These are phyloP conservation scores for Yponomeuta malinellus DNA, from an alignment of 2,888 invertebrate species.

Conservation along the genomic window DNA sequence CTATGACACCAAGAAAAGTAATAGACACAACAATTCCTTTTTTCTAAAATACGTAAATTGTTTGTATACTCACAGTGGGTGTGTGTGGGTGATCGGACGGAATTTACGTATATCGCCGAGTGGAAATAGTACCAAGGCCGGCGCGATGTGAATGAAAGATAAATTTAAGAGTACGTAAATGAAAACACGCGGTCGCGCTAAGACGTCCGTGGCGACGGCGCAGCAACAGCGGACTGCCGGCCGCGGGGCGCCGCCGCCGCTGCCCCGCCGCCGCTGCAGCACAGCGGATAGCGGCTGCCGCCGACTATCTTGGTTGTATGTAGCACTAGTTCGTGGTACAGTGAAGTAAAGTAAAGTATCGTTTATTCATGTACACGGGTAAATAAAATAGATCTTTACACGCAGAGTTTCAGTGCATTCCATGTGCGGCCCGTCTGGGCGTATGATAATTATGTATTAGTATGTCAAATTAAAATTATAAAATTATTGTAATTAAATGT, in stretches of 20 bases:
- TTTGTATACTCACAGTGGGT: slow-evolving; percentile 43
- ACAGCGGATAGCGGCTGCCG: neutral
- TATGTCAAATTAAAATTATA: too few relatives aligned
- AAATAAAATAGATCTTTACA: too few relatives aligned
- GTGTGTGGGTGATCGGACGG: slow-evolving; percentile 26
- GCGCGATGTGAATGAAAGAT: slow-evolving; percentile 23
- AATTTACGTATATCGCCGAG: slow-evolving; percentile 33
- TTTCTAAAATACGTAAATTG: neutral
- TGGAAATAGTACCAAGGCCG: slow-evolving; percentile 56
- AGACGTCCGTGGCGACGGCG: neutral
- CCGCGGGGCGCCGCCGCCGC: neutral
- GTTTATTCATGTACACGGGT: too few relatives aligned
- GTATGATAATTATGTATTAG: too few relatives aligned
- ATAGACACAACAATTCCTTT: neutral
- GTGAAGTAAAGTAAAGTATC: too few relatives aligned
- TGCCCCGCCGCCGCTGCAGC: neutral
- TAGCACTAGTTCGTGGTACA: neutral
- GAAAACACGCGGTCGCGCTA: neutral
- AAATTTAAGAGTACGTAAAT: neutral
- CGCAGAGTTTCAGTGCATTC: too few relatives aligned
- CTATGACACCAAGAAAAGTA: neutral
- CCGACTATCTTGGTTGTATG: neutral
- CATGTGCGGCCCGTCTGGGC: too few relatives aligned
- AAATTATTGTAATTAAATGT: too few relatives aligned
- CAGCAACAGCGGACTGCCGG: neutral